Evolutionary conservation across 1,140 invertebrate genomes (phyloP).

Genomic region (Epicauta chinensis): DNA sequence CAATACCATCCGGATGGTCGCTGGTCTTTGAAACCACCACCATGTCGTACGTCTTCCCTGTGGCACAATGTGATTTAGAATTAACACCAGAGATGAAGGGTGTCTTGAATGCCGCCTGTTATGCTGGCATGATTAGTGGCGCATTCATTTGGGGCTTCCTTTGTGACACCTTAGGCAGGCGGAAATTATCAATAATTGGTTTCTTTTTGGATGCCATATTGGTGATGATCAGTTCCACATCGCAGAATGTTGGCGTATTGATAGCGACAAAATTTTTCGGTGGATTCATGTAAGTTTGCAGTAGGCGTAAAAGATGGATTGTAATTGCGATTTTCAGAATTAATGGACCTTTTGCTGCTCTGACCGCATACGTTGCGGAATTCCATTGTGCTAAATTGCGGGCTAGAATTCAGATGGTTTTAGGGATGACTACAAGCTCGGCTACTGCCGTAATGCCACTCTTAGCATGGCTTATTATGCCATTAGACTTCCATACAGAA

Average conservation of each 20-base stretch:
- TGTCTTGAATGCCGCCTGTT: slow-evolving; percentile 10
- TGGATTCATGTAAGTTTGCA: slow-evolving; percentile 74
- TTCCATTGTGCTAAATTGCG: slow-evolving; percentile 57
- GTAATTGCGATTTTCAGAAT: slow-evolving; percentile 12
- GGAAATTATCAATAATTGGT: slow-evolving; percentile 61
- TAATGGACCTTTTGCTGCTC: slow-evolving; percentile 49
- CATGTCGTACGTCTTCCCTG: slow-evolving; percentile 61
- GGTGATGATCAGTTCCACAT: slow-evolving; percentile 58
- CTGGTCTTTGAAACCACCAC: slow-evolving; percentile 58
- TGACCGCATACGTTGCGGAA: slow-evolving; percentile 65
- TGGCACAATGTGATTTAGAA: slow-evolving; percentile 63
- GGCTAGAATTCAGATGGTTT: slow-evolving; percentile 55
- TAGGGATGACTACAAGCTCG: slow-evolving; percentile 54
- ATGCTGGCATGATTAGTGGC: slow-evolving; percentile 70
- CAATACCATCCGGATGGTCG: slow-evolving; percentile 57
- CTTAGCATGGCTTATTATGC: slow-evolving; percentile 25
- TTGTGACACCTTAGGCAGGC: slow-evolving; percentile 67
- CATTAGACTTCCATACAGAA: slow-evolving; percentile 18
- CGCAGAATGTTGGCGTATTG: slow-evolving; percentile 65
- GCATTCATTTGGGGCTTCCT: slow-evolving; percentile 75
- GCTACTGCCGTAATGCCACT: slow-evolving; percentile 26
- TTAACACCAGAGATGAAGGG: slow-evolving; percentile 39
- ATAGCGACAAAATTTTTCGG: slow-evolving; percentile 67
- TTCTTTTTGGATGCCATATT: slow-evolving; percentile 62
- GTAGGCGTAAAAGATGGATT: no score